Base-by-base conservation (phyloP, 1,140 invertebrate species). In the Spodoptera litura region DNA sequence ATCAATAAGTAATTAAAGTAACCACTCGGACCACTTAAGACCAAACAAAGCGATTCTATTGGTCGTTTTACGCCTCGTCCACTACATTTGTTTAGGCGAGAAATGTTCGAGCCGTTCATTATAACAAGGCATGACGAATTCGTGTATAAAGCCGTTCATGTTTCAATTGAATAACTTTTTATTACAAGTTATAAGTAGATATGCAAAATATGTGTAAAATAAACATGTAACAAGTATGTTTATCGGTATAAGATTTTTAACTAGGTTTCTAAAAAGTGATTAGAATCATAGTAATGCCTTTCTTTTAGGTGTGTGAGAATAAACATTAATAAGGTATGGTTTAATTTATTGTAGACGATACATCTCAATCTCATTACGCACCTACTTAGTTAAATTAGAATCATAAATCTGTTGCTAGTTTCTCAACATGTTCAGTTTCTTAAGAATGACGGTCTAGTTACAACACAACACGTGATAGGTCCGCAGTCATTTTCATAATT, bases 1-100 rank as follows among this genome's bases (percentile, higher is more conserved):
- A 81, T 86, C 79, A 81, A 85, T 83, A 81, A 79, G 70, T 85
- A 87, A 87, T 87, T 87, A 87, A 83, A 84, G 80, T 68, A 77
- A 81, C 83, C 81, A 87, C 83, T 81, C 68, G 80, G 74, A 76
- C 78, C 80, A 81, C 77, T 83, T 81, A 80, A 51, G 58, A 73
- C 64, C 78, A 79, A 87, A 83, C 81, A 83, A 83, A 81, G 78
- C 61, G 53, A 78, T 66, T 64, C 78, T 77, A 81, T 77, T 78
- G 77, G 78, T 78, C 51, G 80, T 66, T 62, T 56, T 75, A 74
- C 56, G 55, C 13, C 61, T 44, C 74, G 61, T 66, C 61, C 74
- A 77, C 51, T 77, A 68, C 61, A 77, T 77, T 77, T 77, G 74
- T 68, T 77, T 77, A 68, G 52, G 61, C 51, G 73, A 75, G 58